Evolutionary conservation across 2,113 vertebrate species (phyloP).

Genomic region (Poecilia latipinna): DNA sequence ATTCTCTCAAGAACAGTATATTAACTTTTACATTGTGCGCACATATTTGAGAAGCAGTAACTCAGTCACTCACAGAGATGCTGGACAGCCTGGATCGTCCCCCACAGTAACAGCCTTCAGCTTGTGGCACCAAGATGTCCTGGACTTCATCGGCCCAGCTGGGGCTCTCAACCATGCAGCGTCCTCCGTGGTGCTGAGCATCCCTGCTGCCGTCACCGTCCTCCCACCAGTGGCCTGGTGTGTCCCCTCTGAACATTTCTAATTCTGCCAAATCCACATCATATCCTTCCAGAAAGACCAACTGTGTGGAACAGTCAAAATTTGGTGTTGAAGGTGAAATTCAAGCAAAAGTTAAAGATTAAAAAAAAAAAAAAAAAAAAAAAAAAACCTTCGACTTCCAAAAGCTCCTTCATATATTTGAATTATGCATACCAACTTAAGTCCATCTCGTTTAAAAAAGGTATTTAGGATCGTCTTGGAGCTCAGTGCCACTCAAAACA

Average conservation of each 20-base stretch:
- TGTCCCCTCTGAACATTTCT: constrained; percentile 36
- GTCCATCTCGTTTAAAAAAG: background rate
- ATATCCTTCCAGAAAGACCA: constrained; percentile 57
- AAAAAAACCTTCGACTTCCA: background rate
- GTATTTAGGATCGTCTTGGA: background rate
- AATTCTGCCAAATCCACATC: constrained; percentile 61
- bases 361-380: too few relatives aligned
- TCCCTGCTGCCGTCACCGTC: constrained; percentile 28
- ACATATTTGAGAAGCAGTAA: background rate
- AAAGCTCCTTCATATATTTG: background rate
- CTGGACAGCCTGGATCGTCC: constrained; percentile 49
- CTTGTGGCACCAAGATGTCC: constrained; percentile 51
- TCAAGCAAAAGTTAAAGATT: background rate
- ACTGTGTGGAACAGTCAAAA: background rate
- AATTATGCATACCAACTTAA: background rate
- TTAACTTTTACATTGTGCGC: background rate
- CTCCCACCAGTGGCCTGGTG: constrained; percentile 57
- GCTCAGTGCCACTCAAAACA: background rate
- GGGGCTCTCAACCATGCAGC: constrained; percentile 61
- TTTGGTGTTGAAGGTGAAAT: background rate
- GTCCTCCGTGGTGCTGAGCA: constrained; percentile 13
- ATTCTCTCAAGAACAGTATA: background rate
- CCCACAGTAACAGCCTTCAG: constrained; percentile 37
- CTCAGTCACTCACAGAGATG: constrained; percentile 63
- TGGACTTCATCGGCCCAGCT: constrained; percentile 71